Base-by-base conservation (phyloP, 2,888 invertebrate genomes). In the Philereme transversata region DNA sequence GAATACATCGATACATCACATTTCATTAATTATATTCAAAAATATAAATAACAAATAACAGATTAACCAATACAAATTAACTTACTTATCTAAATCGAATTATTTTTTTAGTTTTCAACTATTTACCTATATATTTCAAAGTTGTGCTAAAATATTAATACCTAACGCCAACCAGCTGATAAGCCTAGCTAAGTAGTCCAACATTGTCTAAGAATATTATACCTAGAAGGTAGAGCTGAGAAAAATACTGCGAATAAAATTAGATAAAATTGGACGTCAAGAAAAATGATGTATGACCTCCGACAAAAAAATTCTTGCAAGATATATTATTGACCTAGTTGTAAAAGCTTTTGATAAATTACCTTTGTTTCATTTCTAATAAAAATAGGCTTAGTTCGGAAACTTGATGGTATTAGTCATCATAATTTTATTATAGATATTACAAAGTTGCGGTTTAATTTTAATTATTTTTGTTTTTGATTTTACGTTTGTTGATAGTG, bases 231-330 rank as follows among this genome's bases (percentile, higher is more conserved):
- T 65, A 66, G 65, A 64, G 53, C 56, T 61, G 64, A 67, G 50
- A 51, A 59, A 57, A 65, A 66, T 44, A 63, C 59, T 62, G 61
- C 79, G 73, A 72, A 79, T 82, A 82, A 80, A 82, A 74, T 77
- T 75, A 74, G 72, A 75, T 76, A 83, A 87, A 85, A 87, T 84
- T 84, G 81, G 74, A 81, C 82, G 88, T 88, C 88, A 86, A 71
- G 74, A 63, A 79, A 79, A 85, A 82, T 89, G 88, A 89, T 89
- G 80, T 87, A 89, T 87, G 87, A 79, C 76, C 71, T 64, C 70
- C 69, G 69, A 72, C 72, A 81, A 81, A 83, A 81, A 84, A 79
- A 75, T 76, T 77, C 73, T 75, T 71, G 71, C 69, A 69, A 72
- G 61, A 60, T 67, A n/a, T n/a, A n/a, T n/a, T n/a, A 74, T 77